A percentile compares a stretch with the other conserved stretches of the same genome.
Conservation (phyloP, 2,888 invertebrate species). For the Prosapia bicincta region DNA sequence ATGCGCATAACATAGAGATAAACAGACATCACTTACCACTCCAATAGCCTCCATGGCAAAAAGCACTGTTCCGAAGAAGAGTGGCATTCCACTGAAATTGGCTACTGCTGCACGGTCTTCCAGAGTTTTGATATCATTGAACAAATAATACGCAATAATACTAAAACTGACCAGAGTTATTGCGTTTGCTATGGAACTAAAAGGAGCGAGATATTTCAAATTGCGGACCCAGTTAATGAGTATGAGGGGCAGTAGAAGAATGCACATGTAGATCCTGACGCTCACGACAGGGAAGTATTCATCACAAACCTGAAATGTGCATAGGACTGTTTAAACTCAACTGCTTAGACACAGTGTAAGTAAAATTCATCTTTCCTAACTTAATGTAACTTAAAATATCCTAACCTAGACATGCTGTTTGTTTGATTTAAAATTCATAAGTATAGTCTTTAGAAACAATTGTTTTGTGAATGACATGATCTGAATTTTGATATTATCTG, state of each 20-base stretch:
- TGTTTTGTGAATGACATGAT: too few relatives aligned
- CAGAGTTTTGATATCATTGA: conserved; percentile 64
- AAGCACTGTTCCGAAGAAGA: conserved; percentile 94
- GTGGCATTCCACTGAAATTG: conserved; percentile 66
- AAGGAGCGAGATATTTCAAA: conserved; percentile 82
- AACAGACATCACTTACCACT: conserved; percentile 58
- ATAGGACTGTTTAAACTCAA: too few relatives aligned
- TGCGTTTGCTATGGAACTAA: conserved; percentile 84
- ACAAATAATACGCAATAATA: conserved; percentile 82
- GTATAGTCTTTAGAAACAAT: too few relatives aligned
- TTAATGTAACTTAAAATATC: too few relatives aligned
- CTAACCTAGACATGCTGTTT: too few relatives aligned
- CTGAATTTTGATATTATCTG: too few relatives aligned
- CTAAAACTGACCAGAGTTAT: conserved; percentile 80
- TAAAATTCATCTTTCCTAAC: too few relatives aligned
- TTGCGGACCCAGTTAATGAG: conserved; percentile 80
- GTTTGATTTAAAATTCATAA: too few relatives aligned
- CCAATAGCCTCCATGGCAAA: conserved; percentile 96
- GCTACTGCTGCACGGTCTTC: conserved; percentile 62
- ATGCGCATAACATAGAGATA: too few relatives aligned
- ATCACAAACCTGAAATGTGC: conserved; percentile 36
- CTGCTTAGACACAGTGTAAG: too few relatives aligned
- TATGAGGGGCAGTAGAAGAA: conserved; percentile 53
- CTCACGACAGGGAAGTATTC: conserved; percentile 41
- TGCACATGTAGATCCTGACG: conserved; percentile 41